phyloP scores from a whole-genome alignment of 2,113 vertebrate species.

The Prunella fulvescens region DNA sequence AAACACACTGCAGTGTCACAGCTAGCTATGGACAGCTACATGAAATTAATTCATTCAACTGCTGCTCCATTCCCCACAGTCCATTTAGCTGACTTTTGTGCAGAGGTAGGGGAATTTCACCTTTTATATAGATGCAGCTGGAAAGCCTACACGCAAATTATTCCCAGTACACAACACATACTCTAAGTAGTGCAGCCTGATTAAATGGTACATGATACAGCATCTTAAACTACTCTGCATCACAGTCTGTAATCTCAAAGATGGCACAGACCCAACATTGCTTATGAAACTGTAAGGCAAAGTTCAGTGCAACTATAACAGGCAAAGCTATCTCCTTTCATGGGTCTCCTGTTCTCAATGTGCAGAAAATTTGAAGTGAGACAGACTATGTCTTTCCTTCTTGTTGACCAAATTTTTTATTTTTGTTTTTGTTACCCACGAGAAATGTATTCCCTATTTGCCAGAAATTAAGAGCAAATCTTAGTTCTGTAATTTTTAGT shows the following conservation, averaged over 20 bases:
- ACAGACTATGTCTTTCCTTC: background rate
- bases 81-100: conserved; percentile 45
- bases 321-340: background rate
- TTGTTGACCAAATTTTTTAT: background rate
- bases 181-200: conserved; percentile 16
- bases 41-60: conserved; percentile 53
- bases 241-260: background rate
- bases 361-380: background rate
- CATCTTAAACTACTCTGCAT: conserved; percentile 14
- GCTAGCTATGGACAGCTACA: conserved; percentile 38
- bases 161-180: conserved; percentile 51
- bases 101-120: conserved; percentile 50
- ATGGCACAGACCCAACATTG: background rate
- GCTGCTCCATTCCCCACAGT: conserved; percentile 33
- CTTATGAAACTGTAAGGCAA: background rate
- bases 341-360: background rate
- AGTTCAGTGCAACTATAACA: background rate
- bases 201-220: conserved; percentile 54
- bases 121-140: conserved; percentile 47
- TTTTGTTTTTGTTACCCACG: background rate
- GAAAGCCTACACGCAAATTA: conserved; percentile 54
- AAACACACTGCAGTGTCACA: background rate
- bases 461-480: background rate
- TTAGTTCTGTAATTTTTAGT: background rate
- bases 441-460: background rate